Conservation (phyloP, 2,113 vertebrate species). For the Saccopteryx bilineata region DNA sequence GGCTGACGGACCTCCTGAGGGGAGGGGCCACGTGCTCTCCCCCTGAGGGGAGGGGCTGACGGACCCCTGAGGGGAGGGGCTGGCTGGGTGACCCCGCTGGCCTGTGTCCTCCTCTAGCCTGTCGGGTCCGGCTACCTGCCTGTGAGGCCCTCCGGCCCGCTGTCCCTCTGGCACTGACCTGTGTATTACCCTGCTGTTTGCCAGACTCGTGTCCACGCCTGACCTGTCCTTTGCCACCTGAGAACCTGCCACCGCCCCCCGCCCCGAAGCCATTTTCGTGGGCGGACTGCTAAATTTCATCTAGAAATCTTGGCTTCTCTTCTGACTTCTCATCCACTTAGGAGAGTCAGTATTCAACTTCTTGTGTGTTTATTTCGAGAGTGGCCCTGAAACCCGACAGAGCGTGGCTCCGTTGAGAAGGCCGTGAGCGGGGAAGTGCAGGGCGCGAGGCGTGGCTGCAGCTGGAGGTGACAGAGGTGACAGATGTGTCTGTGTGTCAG, state of each 20-base stretch:
- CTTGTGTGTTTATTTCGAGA: conserved; percentile 36
- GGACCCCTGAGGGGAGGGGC: too few species aligned
- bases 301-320: conserved; percentile 7
- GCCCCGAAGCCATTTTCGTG: neutral
- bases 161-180: neutral
- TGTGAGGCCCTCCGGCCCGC: neutral
- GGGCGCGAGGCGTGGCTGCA: neutral
- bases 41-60: neutral
- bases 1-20: too few species aligned
- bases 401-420: conserved; percentile 14
- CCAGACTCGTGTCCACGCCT: neutral
- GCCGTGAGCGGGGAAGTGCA: neutral
- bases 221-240: neutral
- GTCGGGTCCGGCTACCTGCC: neutral
- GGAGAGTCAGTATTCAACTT: neutral
- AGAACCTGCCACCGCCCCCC: neutral
- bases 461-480: neutral
- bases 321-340: neutral
- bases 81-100: neutral
- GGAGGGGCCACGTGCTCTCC: neutral
- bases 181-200: neutral
- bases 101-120: neutral
- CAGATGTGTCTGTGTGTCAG: conserved; percentile 83
- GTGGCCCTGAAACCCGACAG: neutral
- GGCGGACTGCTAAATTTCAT: neutral